Conservation (phyloP, 2,113 vertebrate species). For the Octodon degus region DNA sequence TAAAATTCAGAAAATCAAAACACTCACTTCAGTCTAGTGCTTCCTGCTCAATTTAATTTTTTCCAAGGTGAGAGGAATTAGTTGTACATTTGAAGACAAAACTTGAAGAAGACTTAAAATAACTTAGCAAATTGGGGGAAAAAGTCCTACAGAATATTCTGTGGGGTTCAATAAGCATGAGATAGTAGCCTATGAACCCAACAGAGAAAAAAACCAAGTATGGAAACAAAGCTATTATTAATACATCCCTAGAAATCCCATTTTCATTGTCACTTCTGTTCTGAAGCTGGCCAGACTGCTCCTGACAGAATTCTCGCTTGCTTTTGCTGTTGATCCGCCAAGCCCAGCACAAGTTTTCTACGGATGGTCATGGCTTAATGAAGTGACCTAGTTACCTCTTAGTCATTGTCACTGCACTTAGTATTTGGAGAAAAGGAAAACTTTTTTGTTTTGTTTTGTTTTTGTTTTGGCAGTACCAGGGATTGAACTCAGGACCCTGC, state of each 20-base stretch:
- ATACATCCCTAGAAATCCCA: not conserved
- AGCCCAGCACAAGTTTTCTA: not conserved
- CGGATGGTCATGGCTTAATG: not conserved
- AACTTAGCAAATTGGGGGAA: not conserved
- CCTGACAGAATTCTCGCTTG: not conserved
- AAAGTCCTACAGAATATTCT: not conserved
- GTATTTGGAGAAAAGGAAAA: not conserved
- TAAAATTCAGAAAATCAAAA: not conserved
- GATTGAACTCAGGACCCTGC: no score
- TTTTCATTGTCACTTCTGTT: not conserved
- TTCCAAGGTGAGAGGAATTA: not conserved
- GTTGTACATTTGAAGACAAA: not conserved
- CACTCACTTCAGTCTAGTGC: not conserved
- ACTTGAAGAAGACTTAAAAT: not conserved
- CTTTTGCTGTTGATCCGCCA: not conserved
- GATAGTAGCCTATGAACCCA: not conserved
- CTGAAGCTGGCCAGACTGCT: not conserved
- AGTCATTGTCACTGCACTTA: not conserved
- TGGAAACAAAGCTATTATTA: not conserved
- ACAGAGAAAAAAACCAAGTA: not conserved
- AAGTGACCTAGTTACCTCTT: not conserved
- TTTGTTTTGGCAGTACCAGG: no score
- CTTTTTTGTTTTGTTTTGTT: no score
- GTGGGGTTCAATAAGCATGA: not conserved
- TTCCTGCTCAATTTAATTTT: not conserved